These are phyloP conservation scores for Narcine bancroftii DNA, from an alignment of 2,113 vertebrate genomes.

Conservation along the genomic window DNA sequence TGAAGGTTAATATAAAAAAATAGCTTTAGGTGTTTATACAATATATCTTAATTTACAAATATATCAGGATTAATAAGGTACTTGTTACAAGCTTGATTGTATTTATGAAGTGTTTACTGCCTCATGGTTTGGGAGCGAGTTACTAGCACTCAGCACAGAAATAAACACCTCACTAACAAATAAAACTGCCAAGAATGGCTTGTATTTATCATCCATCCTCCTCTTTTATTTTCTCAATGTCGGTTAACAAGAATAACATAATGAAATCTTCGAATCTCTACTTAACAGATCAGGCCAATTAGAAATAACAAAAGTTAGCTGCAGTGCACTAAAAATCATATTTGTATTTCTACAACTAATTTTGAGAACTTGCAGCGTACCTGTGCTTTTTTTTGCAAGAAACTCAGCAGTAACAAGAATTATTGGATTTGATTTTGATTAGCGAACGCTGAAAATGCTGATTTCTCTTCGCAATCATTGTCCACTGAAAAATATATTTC, in stretches of 20 bases:
- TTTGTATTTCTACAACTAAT: not conserved
- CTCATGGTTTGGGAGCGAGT: not conserved
- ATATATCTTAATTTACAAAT: conserved; percentile 26
- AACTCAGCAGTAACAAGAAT: not conserved
- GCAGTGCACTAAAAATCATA: not conserved
- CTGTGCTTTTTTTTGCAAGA: not conserved
- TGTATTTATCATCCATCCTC: not conserved
- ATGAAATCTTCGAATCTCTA: not conserved
- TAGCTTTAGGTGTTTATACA: not conserved
- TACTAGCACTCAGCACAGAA: conserved; percentile 5
- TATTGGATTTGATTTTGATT: too few species aligned
- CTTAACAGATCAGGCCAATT: not conserved
- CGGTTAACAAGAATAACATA: conserved; percentile 1
- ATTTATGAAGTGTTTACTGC: conserved; percentile 30
- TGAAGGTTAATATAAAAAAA: not conserved
- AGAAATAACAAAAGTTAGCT: not conserved
- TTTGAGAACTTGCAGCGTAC: not conserved
- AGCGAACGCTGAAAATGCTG: too few species aligned
- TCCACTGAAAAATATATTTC: too few species aligned
- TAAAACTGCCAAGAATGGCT: conserved; percentile 33
- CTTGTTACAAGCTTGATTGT: not conserved
- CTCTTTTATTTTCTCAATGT: not conserved
- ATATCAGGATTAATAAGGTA: not conserved
- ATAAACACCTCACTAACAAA: conserved; percentile 17
- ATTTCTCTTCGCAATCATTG: too few species aligned